Evolutionary conservation across 1,140 invertebrate species (phyloP).

Genomic region (Caenorhabditis inopinata): DNA sequence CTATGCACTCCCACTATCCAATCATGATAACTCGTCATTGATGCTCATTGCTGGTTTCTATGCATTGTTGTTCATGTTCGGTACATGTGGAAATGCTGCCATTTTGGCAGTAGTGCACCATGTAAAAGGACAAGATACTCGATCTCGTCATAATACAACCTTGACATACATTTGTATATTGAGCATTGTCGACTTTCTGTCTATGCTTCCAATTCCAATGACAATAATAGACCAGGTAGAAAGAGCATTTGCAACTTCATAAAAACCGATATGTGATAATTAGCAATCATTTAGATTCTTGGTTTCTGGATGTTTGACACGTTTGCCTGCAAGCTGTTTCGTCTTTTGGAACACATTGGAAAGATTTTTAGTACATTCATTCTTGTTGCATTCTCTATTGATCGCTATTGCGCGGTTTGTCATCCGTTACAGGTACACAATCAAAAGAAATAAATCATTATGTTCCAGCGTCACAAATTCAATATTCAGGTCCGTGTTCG

Average conservation of each 20-base stretch:
- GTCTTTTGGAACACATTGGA: constrained; percentile 44
- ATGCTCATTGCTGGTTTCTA: constrained; percentile 51
- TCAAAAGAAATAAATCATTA: background rate
- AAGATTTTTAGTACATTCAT: constrained; percentile 60
- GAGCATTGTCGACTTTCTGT: constrained; percentile 61
- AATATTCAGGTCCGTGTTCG: constrained; percentile 26
- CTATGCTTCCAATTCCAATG: constrained; percentile 63
- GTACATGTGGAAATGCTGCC: constrained; percentile 62
- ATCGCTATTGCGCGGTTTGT: constrained; percentile 61
- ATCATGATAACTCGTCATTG: constrained; percentile 27
- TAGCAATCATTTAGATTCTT: constrained; percentile 46
- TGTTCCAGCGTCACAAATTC: background rate
- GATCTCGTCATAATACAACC: constrained; percentile 58
- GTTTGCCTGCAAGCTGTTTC: constrained; percentile 43
- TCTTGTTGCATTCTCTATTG: constrained; percentile 56
- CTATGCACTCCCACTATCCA: constrained; percentile 33
- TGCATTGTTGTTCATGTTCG: constrained; percentile 60
- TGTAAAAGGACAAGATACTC: constrained; percentile 50
- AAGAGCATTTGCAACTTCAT: background rate
- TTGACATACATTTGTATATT: constrained; percentile 63
- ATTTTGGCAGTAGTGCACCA: constrained; percentile 63
- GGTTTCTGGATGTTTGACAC: constrained; percentile 66
- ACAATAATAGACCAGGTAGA: constrained; percentile 61
- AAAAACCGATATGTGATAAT: background rate
- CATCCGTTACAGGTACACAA: constrained; percentile 52